Evolutionary conservation across 1,140 invertebrate genomes (phyloP).

Genomic region (Aphaenogaster rudis): DNA sequence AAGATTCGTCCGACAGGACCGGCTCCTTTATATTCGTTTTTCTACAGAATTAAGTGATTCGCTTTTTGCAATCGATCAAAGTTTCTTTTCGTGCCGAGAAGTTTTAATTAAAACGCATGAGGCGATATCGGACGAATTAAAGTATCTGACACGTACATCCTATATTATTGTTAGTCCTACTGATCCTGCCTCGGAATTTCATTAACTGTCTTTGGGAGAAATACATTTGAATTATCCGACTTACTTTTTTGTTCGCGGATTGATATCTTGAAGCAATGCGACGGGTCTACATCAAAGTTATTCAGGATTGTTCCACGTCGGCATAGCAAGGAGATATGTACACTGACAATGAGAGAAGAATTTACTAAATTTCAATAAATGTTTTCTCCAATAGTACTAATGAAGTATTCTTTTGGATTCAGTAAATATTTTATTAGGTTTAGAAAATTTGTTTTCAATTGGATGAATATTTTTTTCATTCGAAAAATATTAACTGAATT

Average conservation of each 20-base stretch:
- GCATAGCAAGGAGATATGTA: background rate
- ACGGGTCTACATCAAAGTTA: background rate
- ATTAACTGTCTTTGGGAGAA: background rate
- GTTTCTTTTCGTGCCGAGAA: slow-evolving; percentile 47
- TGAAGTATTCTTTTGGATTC: no score
- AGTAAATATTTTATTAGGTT: no score
- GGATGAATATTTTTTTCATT: no score
- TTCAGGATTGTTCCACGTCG: background rate
- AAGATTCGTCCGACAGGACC: slow-evolving; percentile 26
- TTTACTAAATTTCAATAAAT: background rate
- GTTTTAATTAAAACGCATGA: slow-evolving; percentile 60
- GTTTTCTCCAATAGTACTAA: no score
- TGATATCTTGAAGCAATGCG: background rate
- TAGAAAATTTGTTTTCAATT: no score
- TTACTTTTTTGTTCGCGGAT: background rate
- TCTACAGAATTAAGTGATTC: slow-evolving; percentile 54
- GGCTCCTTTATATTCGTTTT: slow-evolving; percentile 51
- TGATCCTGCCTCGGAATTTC: background rate
- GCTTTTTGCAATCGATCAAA: slow-evolving; percentile 48
- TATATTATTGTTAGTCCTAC: background rate
- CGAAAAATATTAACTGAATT: no score
- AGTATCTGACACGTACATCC: slow-evolving; percentile 1
- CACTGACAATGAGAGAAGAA: background rate
- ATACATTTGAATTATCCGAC: background rate
- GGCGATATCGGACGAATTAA: slow-evolving; percentile 1